Evolutionary conservation across 2,888 invertebrate genomes (phyloP), one percentile per base, ranked within the genome.

Genomic region (Drosophila borborema): DNA sequence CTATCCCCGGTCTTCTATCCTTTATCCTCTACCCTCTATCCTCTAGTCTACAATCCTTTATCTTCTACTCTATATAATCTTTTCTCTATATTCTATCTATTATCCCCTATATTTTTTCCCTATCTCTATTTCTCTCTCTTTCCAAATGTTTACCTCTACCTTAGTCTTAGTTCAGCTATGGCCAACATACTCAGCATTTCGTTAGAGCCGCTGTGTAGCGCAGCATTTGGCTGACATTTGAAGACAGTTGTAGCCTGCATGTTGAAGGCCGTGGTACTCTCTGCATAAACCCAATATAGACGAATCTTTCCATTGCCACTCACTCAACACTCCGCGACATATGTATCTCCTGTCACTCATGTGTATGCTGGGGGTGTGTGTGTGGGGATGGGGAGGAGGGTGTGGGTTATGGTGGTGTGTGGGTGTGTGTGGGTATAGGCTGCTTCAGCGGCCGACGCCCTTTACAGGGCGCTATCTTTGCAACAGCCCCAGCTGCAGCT

Each of bases 241-340:
- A 75, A 72, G 80, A 72, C 79, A 58, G 36, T 36, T 14, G 51
- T 45, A 63, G 45, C 53, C 55, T 49, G 55, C 31, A 23, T 46
- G 38, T 10, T 54, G 53, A 54, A 54, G 55, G 55, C 55, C 55
- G 28, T 54, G 38, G 54, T 41, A 2, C 23, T 16, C 31, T n/a
- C 18, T 48, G 64, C 54, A 77, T 73, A 73, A 62, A 34, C 70
- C 63, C 61, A 48, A 73, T 61, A 77, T 62, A 74, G 60, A 71
- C 56, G 70, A 67, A 61, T 74, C 72, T 56, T 60, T 53, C 56
- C 70, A 80, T 77, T 72, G 61, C 71, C 67, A 77, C 77, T 77
- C 75, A 75, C 68, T 79, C 79, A 80, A 73, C 66, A 77, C 74
- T 55, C 53, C 65, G 81, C 78, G 71, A 80, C 77, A 77, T 68